Evolutionary conservation across 2,888 invertebrate genomes (phyloP), one percentile per base, ranked within the genome.

Genomic region (Phanerotoma sp.): DNA sequence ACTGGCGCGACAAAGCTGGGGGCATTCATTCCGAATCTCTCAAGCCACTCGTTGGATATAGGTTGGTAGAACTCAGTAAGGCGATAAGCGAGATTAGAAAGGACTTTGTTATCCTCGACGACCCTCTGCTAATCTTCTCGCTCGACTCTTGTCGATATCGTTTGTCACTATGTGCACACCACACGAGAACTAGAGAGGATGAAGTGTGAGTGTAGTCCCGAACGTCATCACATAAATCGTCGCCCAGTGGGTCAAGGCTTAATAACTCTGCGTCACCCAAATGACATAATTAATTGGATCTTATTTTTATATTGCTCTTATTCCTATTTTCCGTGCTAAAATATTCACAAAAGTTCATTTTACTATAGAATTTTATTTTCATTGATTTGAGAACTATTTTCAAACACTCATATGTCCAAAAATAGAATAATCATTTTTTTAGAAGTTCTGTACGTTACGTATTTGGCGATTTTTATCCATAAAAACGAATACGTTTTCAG

Each of bases 1-100:
- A 46, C 52, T 35, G 35, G 35, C 35, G 16, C 35, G 35, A 15
- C 16, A 15, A 35, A 35, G 33, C 48, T 49, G 35, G 44, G 30
- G 38, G n/a, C 38, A 38, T 44, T 52, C 54, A 55, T 50, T 58
- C 56, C 48, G 45, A 15, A 28, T 13, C 32, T 38, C 49, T 35
- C 15, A 18, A n/a, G 16, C 21, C 7, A 1, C 20, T 41, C 30
- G 22, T 28, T 38, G n/a, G 13, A 22, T 48, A n/a, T 47, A 37
- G 48, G 35, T 21, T 37, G 45, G 35, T 35, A 18, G 13, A 20
- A 21, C 40, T 41, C 30, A 37, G 40, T 46, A 22, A 58, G 53
- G 40, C 51, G 46, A 53, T 55, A 51, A 60, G 57, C 48, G 54
- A 60, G 60, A 62, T 62, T 60, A 60, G 50, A 51, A 58, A 60